phyloP scores from a whole-genome alignment of 2,797 vertebrate species.

The Crypturellus tataupa region DNA sequence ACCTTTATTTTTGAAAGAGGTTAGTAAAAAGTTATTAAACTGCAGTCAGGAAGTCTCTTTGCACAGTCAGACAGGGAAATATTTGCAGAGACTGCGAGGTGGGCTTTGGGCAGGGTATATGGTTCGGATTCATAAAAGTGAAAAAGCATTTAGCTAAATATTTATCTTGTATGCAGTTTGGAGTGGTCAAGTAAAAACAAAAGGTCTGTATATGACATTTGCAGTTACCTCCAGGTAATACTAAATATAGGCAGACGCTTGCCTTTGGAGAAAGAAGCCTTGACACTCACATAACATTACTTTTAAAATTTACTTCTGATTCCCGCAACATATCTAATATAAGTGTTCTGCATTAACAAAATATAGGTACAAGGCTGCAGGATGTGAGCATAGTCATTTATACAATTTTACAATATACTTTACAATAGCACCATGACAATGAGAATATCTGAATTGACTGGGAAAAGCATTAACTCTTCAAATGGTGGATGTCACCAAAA shows the following conservation, averaged over 20 bases:
- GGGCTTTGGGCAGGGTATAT: constrained; percentile 52
- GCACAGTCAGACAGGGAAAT: constrained; percentile 53
- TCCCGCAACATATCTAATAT: neutral
- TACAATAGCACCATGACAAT: neutral
- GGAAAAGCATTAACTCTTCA: neutral
- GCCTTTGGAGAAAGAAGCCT: constrained; percentile 9
- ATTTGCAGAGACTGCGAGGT: constrained; percentile 60
- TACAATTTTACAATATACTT: neutral
- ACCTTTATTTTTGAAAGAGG: constrained; percentile 62
- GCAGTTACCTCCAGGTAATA: constrained; percentile 63
- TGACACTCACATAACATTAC: neutral
- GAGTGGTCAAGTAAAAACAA: constrained; percentile 74
- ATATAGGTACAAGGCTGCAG: neutral
- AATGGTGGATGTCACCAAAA: neutral
- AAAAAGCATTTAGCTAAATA: constrained; percentile 67
- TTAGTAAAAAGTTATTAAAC: constrained; percentile 68
- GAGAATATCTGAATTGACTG: neutral
- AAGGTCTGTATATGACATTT: constrained; percentile 80
- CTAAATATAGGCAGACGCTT: constrained; percentile 68
- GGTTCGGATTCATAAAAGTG: constrained; percentile 69
- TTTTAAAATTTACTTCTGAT: constrained; percentile 55
- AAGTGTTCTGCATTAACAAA: neutral
- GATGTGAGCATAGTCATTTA: neutral
- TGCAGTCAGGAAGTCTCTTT: constrained; percentile 53
- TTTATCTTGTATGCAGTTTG: constrained; percentile 64